Conservation (phyloP, 2,888 invertebrate species). For the Polydrusus tereticollis region DNA sequence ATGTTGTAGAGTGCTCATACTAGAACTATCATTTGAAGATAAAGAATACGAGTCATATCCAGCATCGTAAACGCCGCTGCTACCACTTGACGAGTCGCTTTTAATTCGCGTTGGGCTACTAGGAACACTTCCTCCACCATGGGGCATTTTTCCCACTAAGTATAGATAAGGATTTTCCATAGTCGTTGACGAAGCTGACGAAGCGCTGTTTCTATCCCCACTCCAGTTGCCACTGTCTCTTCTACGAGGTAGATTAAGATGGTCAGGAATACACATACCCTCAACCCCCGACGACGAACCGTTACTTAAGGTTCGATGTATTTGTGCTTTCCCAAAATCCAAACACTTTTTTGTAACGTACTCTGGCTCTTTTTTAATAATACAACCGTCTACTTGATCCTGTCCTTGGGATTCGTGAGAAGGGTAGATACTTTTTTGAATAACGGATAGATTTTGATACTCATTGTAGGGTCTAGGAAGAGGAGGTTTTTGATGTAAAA, state of each 20-base stretch:
- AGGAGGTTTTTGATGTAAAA: conserved; percentile 69
- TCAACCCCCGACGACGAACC: conserved; percentile 76
- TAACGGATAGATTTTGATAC: conserved; percentile 79
- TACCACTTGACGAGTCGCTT: conserved; percentile 73
- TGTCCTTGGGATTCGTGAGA: conserved; percentile 62
- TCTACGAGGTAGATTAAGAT: conserved; percentile 78
- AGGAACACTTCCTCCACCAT: conserved; percentile 75
- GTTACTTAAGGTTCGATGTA: conserved; percentile 80
- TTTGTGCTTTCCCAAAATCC: conserved; percentile 80
- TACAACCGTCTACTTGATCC: conserved; percentile 68
- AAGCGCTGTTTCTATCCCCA: conserved; percentile 94
- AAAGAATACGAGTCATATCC: conserved; percentile 93
- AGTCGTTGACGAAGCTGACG: conserved; percentile 92
- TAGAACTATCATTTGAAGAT: conserved; percentile 90
- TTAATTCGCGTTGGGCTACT: conserved; percentile 78
- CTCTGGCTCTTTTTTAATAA: conserved; percentile 73
- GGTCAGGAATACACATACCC: conserved; percentile 81
- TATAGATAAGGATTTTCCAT: conserved; percentile 92
- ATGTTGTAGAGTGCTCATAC: conserved; percentile 78
- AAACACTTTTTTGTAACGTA: conserved; percentile 83
- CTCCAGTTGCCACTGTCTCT: conserved; percentile 95
- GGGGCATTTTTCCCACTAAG: conserved; percentile 79
- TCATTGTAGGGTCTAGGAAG: conserved; percentile 70
- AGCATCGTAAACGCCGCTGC: conserved; percentile 82
- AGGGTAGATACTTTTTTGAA: conserved; percentile 75